Base-by-base conservation (phyloP, 2,797 vertebrate genomes). In the Protosalanx chinensis region DNA sequence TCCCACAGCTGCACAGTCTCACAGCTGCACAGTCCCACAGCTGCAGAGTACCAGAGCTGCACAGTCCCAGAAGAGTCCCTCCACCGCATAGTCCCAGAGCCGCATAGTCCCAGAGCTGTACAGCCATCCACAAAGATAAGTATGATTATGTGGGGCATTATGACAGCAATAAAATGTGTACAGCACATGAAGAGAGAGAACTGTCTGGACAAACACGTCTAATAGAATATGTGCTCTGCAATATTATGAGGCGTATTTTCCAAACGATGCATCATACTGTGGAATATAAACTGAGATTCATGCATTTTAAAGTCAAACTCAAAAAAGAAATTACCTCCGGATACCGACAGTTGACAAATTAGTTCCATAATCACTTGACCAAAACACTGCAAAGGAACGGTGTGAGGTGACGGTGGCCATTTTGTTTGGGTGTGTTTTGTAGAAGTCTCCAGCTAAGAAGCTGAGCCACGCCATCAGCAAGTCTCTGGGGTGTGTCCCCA, bases 361-460 rank as follows among this genome's bases (percentile, higher is more conserved):
- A 23, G 18, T 37, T 37, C 33, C 33, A 20, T 35, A 64, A 18
- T 15, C 23, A 18, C 23, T 30, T 60, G 10, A 10, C 58, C 58
- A 30, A 23, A 30, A 27, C 18, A 63, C 29, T 23, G 2, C 4
- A 32, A 1, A 53, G 15, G 46, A 67, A 41, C 6, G 10, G 35
- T 32, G 65, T 27, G 29, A 46, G 30, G 29, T 67, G 51, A 67
- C 30, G 16, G 29, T 7, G 6, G 1, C 60, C 68, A 27, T 76
- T 23, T 86, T 72, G 56, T 15, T 74, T 49, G 33, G n/a, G 37
- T 86, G n/a, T 72, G 76, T 78, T 84, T 83, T 72, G 78, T 93
- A 99, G 97, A 99, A 99, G 85, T 99, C 97, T 18, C 97, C 97
- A 3, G 97, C 97, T 68, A 99, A 99, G 93, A 99, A 99, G 94